Conservation (phyloP, 2,888 invertebrate species). For the Drosophila buzzatii region DNA sequence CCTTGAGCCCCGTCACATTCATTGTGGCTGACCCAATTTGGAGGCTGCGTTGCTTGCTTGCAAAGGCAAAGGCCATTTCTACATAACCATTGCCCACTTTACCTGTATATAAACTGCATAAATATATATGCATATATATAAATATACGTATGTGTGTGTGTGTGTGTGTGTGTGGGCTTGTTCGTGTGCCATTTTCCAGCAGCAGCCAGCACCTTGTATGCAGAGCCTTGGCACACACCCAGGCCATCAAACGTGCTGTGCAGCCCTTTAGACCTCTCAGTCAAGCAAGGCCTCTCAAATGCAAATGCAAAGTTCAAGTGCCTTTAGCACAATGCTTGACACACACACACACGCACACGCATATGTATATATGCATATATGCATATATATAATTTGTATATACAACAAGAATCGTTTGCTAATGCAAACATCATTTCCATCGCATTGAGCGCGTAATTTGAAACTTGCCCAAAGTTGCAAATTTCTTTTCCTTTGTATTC, state of each 20-base stretch:
- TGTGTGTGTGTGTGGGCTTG: constrained; percentile 9
- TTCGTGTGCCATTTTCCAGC: constrained; percentile 49
- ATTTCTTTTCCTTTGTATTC: background rate
- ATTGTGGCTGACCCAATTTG: constrained; percentile 61
- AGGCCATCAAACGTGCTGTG: constrained; percentile 35
- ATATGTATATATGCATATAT: background rate
- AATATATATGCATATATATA: background rate
- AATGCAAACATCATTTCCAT: constrained; percentile 29
- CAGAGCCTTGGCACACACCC: constrained; percentile 52
- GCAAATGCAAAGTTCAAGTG: constrained; percentile 73
- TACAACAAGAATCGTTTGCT: constrained; percentile 9
- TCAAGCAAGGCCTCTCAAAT: constrained; percentile 31
- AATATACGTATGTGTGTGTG: background rate
- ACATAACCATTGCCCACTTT: constrained; percentile 25
- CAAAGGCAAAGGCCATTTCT: constrained; percentile 33
- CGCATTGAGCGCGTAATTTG: constrained; percentile 19
- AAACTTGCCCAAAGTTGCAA: constrained; percentile 12
- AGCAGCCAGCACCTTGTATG: constrained; percentile 16
- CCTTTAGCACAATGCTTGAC: constrained; percentile 60
- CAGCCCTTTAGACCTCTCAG: constrained; percentile 24
- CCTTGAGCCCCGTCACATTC: constrained; percentile 50
- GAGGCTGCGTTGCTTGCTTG: constrained; percentile 15
- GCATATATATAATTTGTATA: background rate
- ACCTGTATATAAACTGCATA: constrained; percentile 27
- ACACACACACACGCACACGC: constrained; percentile 15